phyloP scores from a whole-genome alignment of 1,140 invertebrate genomes.

The Eubasilissa regina region DNA sequence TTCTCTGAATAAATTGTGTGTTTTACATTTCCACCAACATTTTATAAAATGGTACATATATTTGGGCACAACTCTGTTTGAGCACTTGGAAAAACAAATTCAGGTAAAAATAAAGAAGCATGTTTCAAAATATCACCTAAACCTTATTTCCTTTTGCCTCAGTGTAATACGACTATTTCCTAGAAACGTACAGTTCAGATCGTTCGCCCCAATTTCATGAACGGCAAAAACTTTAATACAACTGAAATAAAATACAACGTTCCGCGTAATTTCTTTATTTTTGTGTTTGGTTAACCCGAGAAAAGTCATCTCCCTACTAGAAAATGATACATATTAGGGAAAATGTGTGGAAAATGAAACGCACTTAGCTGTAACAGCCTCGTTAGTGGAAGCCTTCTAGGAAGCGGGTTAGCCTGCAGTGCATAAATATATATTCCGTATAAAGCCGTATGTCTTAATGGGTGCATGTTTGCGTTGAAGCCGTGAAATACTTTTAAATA shows the following conservation, averaged over 20 bases:
- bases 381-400: slow-evolving; percentile 27
- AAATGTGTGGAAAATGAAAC: slow-evolving; percentile 45
- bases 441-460: slow-evolving; percentile 9
- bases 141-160: too few species aligned
- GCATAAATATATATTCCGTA: slow-evolving; percentile 2
- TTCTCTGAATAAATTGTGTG: too few species aligned
- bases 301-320: neutral
- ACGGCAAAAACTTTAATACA: neutral
- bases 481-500: slow-evolving; percentile 14
- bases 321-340: slow-evolving; percentile 22
- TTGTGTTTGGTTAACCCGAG: neutral
- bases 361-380: slow-evolving; percentile 45
- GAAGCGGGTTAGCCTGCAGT: slow-evolving; percentile 1
- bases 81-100: too few species aligned
- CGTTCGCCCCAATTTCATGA: too few species aligned
- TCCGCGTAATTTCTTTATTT: neutral
- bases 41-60: too few species aligned
- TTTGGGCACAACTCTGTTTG: too few species aligned
- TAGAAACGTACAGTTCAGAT: too few species aligned
- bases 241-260: neutral
- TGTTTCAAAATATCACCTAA: too few species aligned
- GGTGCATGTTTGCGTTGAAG: slow-evolving; percentile 7
- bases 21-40: too few species aligned
- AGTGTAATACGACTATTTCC: too few species aligned
- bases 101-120: too few species aligned